A percentile compares a stretch with the other conserved stretches of the same genome.
phyloP scores from a whole-genome alignment of 2,888 invertebrate genomes.

The Coecobrya sp. region DNA sequence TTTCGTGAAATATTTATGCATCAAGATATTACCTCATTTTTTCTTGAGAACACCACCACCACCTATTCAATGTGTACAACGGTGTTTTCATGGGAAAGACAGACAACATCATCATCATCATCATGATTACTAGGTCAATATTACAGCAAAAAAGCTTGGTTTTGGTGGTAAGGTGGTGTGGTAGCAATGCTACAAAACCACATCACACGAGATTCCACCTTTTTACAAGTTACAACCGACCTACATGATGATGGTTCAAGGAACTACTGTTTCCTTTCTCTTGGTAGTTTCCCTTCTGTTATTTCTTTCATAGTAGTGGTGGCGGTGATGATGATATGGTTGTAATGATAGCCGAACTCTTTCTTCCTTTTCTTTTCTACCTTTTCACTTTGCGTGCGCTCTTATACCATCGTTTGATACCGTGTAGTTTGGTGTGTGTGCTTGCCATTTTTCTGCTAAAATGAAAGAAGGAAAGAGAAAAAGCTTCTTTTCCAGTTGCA shows the following conservation, averaged over 20 bases:
- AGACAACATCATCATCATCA: slow-evolving; percentile 42
- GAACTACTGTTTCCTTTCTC: slow-evolving; percentile 5
- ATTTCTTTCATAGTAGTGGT: not conserved
- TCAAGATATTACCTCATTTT: slow-evolving; percentile 52
- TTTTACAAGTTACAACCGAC: slow-evolving; percentile 14
- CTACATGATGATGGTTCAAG: slow-evolving; percentile 42
- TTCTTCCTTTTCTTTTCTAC: not conserved
- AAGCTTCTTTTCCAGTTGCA: slow-evolving; percentile 43
- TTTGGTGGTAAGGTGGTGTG: slow-evolving; percentile 7
- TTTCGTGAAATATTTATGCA: slow-evolving; percentile 62
- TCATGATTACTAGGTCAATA: slow-evolving; percentile 47
- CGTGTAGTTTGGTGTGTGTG: not conserved
- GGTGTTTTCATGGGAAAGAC: slow-evolving; percentile 4
- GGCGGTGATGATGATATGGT: not conserved
- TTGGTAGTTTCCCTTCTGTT: not conserved
- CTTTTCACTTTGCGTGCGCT: not conserved
- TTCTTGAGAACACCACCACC: not conserved
- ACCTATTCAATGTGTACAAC: not conserved
- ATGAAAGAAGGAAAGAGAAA: not conserved
- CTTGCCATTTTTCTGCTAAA: slow-evolving; percentile 48
- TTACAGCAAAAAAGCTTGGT: not conserved
- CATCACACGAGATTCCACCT: not conserved
- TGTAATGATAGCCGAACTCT: not conserved
- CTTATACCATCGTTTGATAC: slow-evolving; percentile 16
- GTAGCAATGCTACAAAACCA: not conserved